Percentiles rank a stretch among this genome's conserved stretches.
Evolutionary conservation across 2,888 invertebrate genomes (phyloP).

Genomic region (Incurvaria masculella): DNA sequence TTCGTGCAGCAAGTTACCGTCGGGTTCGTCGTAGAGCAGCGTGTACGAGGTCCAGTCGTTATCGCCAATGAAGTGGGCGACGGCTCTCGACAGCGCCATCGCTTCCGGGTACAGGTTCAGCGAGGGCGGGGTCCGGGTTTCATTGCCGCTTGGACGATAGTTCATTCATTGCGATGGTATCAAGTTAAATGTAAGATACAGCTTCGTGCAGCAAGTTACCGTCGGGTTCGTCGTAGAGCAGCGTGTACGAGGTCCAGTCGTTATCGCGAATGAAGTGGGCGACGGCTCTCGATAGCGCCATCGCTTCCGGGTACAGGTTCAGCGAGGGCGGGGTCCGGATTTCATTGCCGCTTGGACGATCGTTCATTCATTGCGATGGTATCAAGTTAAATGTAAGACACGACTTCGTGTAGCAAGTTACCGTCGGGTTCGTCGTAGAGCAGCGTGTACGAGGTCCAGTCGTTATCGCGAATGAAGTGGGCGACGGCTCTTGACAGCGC

Average conservation of each 20-base stretch:
- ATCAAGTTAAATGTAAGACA: too few species aligned
- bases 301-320: conserved; percentile 75
- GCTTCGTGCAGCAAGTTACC: too few species aligned
- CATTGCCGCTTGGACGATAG: too few species aligned
- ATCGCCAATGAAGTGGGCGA: conserved; percentile 63
- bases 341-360: conserved; percentile 27
- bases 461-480: conserved; percentile 64
- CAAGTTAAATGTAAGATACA: too few species aligned
- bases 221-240: conserved; percentile 75
- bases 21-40: conserved; percentile 73
- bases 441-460: conserved; percentile 74
- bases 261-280: conserved; percentile 65
- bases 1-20: too few species aligned
- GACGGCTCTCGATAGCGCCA: conserved; percentile 61
- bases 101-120: conserved; percentile 78
- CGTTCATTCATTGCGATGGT: too few species aligned
- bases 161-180: too few species aligned
- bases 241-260: conserved; percentile 73
- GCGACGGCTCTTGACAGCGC: conserved; percentile 64
- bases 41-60: conserved; percentile 77
- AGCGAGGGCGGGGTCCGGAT: conserved; percentile 44
- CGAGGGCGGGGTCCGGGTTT: conserved; percentile 32
- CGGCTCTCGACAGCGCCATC: conserved; percentile 60
- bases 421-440: conserved; percentile 78
- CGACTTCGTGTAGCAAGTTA: too few species aligned